phyloP scores from a whole-genome alignment of 1,140 invertebrate genomes.

The Patella vulgata region DNA sequence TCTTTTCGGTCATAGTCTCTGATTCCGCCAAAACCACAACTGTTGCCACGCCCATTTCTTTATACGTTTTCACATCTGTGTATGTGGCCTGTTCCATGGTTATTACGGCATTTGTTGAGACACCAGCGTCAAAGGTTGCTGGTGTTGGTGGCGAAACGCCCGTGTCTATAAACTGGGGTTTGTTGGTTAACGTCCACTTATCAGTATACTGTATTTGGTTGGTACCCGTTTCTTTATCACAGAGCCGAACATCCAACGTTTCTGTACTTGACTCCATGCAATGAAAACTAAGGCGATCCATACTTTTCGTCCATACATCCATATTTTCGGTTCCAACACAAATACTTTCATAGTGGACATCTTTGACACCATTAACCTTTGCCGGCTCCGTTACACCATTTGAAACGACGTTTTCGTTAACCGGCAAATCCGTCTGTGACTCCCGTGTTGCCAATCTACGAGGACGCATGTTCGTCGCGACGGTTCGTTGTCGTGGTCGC shows the following conservation, averaged over 20 bases:
- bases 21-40: slow-evolving; percentile 43
- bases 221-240: slow-evolving; percentile 53
- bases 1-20: slow-evolving; percentile 54
- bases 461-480: slow-evolving; percentile 40
- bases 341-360: too few species aligned
- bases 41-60: slow-evolving; percentile 49
- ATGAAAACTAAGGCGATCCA: too few species aligned
- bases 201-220: slow-evolving; percentile 28
- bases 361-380: too few species aligned
- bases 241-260: slow-evolving; percentile 9
- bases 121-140: slow-evolving; percentile 46
- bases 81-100: slow-evolving; percentile 52
- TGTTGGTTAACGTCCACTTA: slow-evolving; percentile 50
- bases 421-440: slow-evolving; percentile 12
- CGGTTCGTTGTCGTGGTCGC: slow-evolving; percentile 26
- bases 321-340: too few species aligned
- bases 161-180: slow-evolving; percentile 48
- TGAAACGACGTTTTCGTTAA: background rate
- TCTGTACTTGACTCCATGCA: slow-evolving; percentile 9
- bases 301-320: too few species aligned
- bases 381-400: slow-evolving; percentile 10
- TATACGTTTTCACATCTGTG: slow-evolving; percentile 43
- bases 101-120: slow-evolving; percentile 47
- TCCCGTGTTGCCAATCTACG: slow-evolving; percentile 3
- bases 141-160: slow-evolving; percentile 50